Evolutionary conservation across 2,888 invertebrate genomes (phyloP).

Genomic region (Beris chalybata): DNA sequence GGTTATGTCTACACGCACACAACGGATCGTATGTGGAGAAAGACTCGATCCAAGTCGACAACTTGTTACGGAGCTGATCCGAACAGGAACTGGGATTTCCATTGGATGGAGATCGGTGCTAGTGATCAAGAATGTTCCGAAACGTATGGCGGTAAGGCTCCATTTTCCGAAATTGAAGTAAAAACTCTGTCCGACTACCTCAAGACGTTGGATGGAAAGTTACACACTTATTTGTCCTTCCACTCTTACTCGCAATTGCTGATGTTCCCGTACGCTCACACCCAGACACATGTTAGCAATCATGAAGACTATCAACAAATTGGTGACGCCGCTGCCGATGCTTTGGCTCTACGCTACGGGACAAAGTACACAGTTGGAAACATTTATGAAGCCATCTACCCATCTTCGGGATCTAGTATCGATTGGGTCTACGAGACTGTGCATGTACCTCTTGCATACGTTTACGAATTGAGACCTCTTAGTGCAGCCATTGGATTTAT

Average conservation of each 20-base stretch:
- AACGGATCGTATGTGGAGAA: conserved; percentile 66
- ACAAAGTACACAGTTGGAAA: conserved; percentile 66
- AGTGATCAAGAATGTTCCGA: conserved; percentile 55
- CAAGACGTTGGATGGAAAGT: conserved; percentile 56
- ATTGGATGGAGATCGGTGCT: conserved; percentile 62
- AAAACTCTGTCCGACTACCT: conserved; percentile 62
- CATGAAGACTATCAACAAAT: conserved; percentile 58
- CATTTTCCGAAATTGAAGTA: conserved; percentile 64
- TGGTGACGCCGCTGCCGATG: conserved; percentile 47
- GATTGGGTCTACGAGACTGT: conserved; percentile 77
- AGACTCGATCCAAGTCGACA: conserved; percentile 60
- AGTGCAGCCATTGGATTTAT: conserved; percentile 65
- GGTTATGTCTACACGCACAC: conserved; percentile 72
- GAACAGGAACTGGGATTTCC: conserved; percentile 66
- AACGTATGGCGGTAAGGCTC: conserved; percentile 59
- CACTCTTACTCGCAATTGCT: conserved; percentile 77
- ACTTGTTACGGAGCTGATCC: conserved; percentile 65
- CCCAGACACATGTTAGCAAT: conserved; percentile 59
- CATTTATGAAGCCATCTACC: conserved; percentile 60
- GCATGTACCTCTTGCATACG: conserved; percentile 67
- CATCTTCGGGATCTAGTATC: conserved; percentile 67
- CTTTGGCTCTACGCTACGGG: conserved; percentile 60
- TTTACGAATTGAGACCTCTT: conserved; percentile 62
- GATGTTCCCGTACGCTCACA: conserved; percentile 72
- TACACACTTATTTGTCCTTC: conserved; percentile 69